A percentile compares a stretch with the other conserved stretches of the same genome.
Conservation (phyloP, 2,888 invertebrate genomes). For the Aphidius colemani region DNA sequence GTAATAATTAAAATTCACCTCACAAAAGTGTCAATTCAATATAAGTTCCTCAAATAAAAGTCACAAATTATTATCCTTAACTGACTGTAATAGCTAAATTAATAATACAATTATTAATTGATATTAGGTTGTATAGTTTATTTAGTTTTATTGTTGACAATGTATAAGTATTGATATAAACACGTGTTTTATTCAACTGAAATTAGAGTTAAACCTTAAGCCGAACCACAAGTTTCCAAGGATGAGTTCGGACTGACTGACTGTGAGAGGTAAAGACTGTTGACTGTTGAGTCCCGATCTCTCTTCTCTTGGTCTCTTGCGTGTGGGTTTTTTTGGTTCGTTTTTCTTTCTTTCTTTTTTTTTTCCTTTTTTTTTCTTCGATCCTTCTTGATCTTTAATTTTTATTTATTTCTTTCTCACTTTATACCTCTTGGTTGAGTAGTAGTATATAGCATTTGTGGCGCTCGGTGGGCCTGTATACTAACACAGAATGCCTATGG, state of each 20-base stretch:
- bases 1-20: conserved; percentile 19
- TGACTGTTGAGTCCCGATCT: conserved; percentile 51
- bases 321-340: conserved; percentile 56
- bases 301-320: conserved; percentile 49
- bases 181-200: conserved; percentile 30
- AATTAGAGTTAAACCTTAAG: conserved; percentile 29
- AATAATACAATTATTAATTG: not conserved
- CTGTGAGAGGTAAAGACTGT: conserved; percentile 49
- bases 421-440: conserved; percentile 40
- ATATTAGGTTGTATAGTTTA: conserved; percentile 38
- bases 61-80: too few species aligned
- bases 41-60: too few species aligned
- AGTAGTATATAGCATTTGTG: conserved; percentile 47
- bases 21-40: not conserved
- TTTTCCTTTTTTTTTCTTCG: conserved; percentile 36
- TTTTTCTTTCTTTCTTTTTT: conserved; percentile 47
- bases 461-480: conserved; percentile 46
- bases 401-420: conserved; percentile 23
- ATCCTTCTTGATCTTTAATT: conserved; percentile 35
- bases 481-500: conserved; percentile 34
- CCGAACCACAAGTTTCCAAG: conserved; percentile 56
- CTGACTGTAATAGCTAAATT: too few species aligned
- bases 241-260: conserved; percentile 58
- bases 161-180: conserved; percentile 5
- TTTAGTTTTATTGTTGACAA: conserved; percentile 32